Evolutionary conservation across 1,140 invertebrate species (phyloP), one percentile per base, ranked within the genome.

Genomic region (Sycobia sp.): DNA sequence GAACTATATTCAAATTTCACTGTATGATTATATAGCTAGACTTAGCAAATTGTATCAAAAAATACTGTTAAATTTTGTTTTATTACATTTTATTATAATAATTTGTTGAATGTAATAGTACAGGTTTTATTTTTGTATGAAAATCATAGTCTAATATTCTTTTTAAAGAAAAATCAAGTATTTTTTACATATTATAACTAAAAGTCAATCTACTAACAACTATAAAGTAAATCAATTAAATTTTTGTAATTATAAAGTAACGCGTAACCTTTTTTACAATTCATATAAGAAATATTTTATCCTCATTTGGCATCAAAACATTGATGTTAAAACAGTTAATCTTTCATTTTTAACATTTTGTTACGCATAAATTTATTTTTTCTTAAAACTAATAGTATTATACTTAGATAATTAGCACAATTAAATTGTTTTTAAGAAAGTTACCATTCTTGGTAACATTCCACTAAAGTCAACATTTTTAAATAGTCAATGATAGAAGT

Each of bases 381-480:
- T 13, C 20, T 32, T 49, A 47, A 47, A 56, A 56, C 10, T 23
- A 23, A 46, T 47, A 39, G 38, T 27, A 16, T 36, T 27, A 14
- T 20, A 38, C 11, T 4, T 56, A 49, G 18, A 54, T 25, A 41
- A 62, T 55, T 18, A 56, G 53, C 23, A 63, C 54, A 63, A 63
- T 62, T 54, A 54, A 39, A 62, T 57, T 56, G 46, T 62, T 63
- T 8, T 49, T 18, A 46, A 51, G 50, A 54, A 43, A 36, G 20
- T n/a, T 49, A 56, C 51, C 38, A 8, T 56, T 16, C 16, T 49
- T 23, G 22, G 32, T 62, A 49, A 56, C 49, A 56, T 49, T 22
- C 18, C 29, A 46, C 53, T 8, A 34, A 63, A 57, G 36, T 57
- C 25, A 57, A 50, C 18, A 57, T 43, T 51, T 23, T 41, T 50